phyloP scores from a whole-genome alignment of 1,140 invertebrate species.

The Platyscapa corneri region DNA sequence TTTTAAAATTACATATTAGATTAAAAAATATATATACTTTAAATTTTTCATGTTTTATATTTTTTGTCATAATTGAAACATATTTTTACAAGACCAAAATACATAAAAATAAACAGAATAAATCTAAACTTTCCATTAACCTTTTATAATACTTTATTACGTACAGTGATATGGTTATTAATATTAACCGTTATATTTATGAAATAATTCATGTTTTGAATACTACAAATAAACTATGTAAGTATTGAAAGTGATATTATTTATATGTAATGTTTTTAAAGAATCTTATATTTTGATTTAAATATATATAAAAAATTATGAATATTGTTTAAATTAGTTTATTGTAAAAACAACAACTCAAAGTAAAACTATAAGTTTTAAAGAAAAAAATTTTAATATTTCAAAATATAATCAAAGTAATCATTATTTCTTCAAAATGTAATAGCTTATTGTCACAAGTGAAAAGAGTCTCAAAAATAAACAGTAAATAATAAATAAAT shows the following conservation, averaged over 20 bases:
- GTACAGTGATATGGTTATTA: not conserved
- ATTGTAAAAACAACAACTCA: not conserved
- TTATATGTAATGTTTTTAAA: not conserved
- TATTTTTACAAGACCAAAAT: not conserved
- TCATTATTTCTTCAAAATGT: not conserved
- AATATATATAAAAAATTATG: not conserved
- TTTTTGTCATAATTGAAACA: too few relatives aligned
- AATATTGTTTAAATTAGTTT: not conserved
- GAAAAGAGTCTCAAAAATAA: constrained; percentile 3
- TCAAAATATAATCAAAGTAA: not conserved
- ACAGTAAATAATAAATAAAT: not conserved
- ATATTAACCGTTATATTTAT: constrained; percentile 24
- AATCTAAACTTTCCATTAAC: not conserved
- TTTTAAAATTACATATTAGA: not conserved
- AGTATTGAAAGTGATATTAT: constrained; percentile 10
- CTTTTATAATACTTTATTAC: not conserved
- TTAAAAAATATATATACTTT: too few relatives aligned
- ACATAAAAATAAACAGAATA: not conserved
- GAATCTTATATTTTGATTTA: not conserved
- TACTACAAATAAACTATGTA: too few relatives aligned
- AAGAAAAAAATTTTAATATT: not conserved
- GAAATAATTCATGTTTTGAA: constrained; percentile 32
- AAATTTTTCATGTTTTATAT: too few relatives aligned
- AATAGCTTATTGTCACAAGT: constrained; percentile 14
- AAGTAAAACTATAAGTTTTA: not conserved